Conservation (phyloP, 2,113 vertebrate species). For the Phrynocephalus versicolor region DNA sequence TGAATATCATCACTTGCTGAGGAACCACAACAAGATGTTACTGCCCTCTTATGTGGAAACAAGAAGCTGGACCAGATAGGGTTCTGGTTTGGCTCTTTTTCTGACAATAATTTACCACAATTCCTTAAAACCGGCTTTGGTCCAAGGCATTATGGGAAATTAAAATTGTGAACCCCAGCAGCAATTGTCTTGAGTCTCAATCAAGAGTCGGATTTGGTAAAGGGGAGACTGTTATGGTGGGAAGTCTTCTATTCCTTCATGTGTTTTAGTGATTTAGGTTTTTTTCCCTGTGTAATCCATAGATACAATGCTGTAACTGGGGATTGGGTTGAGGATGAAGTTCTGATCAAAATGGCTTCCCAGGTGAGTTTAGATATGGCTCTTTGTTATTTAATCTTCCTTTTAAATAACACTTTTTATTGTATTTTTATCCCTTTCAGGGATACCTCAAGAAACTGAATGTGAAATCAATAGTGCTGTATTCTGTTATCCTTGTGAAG, state of each 20-base stretch:
- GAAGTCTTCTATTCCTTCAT: background rate
- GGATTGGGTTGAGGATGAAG: constrained; percentile 89
- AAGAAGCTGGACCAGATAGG: no score
- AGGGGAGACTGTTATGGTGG: background rate
- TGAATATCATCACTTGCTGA: no score
- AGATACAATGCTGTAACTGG: constrained; percentile 94
- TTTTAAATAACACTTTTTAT: background rate
- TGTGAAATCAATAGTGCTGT: background rate
- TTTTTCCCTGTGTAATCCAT: constrained; percentile 16
- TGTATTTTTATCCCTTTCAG: background rate
- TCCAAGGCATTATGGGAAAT: no score
- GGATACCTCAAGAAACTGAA: background rate
- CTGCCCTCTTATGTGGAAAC: no score
- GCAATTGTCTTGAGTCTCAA: background rate
- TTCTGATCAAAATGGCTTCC: constrained; percentile 92
- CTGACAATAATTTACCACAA: background rate
- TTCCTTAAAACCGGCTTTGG: background rate
- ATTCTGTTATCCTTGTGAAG: background rate
- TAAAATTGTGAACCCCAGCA: no score
- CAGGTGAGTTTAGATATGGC: constrained; percentile 77
- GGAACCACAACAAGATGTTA: no score
- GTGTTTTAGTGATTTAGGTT: background rate
- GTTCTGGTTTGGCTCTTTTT: background rate
- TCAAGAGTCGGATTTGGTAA: no score
- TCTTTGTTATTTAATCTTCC: background rate